Evolutionary conservation across 2,888 invertebrate species (phyloP).

Genomic region (Clunio marinus): DNA sequence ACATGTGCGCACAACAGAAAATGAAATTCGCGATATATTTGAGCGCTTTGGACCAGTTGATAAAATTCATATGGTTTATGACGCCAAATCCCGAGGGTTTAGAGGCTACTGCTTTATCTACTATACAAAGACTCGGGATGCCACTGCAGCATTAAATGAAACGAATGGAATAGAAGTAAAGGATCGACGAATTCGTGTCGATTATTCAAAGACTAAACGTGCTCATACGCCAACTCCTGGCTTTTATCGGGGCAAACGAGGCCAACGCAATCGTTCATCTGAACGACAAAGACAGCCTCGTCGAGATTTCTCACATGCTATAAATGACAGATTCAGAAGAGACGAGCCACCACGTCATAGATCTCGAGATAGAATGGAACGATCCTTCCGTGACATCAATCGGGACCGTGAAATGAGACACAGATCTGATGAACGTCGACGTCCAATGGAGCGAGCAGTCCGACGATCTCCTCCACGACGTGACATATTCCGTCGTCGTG

Average conservation of each 20-base stretch:
- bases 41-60: slow-evolving; percentile 89
- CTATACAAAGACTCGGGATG: slow-evolving; percentile 81
- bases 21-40: slow-evolving; percentile 88
- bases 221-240: slow-evolving; percentile 98
- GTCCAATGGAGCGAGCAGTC: not conserved
- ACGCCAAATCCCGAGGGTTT: slow-evolving; percentile 92
- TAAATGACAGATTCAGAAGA: not conserved
- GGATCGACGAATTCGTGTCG: slow-evolving; percentile 87
- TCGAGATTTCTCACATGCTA: not conserved
- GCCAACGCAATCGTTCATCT: not conserved
- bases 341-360: not conserved
- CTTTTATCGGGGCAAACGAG: slow-evolving; percentile 51
- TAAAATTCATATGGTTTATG: slow-evolving; percentile 89
- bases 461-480: not conserved
- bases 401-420: not conserved
- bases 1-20: slow-evolving; percentile 87
- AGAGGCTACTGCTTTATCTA: slow-evolving; percentile 96
- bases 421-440: not conserved
- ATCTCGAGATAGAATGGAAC: not conserved
- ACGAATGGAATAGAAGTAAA: slow-evolving; percentile 94
- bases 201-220: slow-evolving; percentile 91
- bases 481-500: not conserved
- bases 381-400: not conserved
- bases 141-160: slow-evolving; percentile 88
- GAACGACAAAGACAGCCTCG: not conserved